Percentiles rank a stretch among this genome's conserved stretches.
These are phyloP conservation scores for Brachypterus glaber DNA, from an alignment of 2,888 invertebrate species.

Conservation along the genomic window DNA sequence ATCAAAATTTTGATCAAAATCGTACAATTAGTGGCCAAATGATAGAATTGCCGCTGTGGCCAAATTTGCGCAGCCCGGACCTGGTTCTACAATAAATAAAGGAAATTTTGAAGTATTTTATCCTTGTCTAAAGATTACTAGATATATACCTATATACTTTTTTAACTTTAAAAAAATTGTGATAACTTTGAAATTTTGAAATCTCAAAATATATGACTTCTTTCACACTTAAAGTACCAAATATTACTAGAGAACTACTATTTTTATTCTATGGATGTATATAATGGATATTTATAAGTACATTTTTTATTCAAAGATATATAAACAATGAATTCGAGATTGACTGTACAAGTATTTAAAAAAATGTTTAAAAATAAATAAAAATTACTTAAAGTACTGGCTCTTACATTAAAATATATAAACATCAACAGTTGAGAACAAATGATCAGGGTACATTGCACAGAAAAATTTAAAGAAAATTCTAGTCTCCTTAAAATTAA, in stretches of 20 bases:
- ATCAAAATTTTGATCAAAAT: too few species aligned
- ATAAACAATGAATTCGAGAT: conserved; percentile 24
- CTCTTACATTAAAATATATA: conserved; percentile 43
- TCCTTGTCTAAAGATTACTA: too few species aligned
- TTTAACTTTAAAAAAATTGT: too few species aligned
- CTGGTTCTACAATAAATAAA: too few species aligned
- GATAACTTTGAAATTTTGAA: too few species aligned
- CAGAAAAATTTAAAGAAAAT: conserved; percentile 22
- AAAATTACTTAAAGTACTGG: conserved; percentile 42
- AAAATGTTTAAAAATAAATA: conserved; percentile 37
- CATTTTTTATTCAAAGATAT: conserved; percentile 28
- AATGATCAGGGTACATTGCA: conserved; percentile 35
- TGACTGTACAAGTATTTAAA: conserved; percentile 33
- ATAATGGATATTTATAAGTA: conserved; percentile 24
- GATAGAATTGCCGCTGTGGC: too few species aligned
- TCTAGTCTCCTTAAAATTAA: conserved; percentile 23
- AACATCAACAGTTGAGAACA: conserved; percentile 41
- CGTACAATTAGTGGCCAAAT: too few species aligned
- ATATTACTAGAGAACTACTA: conserved; percentile 7
- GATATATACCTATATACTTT: too few species aligned
- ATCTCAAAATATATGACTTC: too few species aligned
- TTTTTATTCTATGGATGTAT: conserved; percentile 14
- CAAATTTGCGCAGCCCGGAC: too few species aligned
- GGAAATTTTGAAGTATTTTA: too few species aligned
- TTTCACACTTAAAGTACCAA: too few species aligned